Evolutionary conservation across 2,113 vertebrate species (phyloP), one percentile per base, ranked within the genome.

Genomic region (Varanus komodoensis): DNA sequence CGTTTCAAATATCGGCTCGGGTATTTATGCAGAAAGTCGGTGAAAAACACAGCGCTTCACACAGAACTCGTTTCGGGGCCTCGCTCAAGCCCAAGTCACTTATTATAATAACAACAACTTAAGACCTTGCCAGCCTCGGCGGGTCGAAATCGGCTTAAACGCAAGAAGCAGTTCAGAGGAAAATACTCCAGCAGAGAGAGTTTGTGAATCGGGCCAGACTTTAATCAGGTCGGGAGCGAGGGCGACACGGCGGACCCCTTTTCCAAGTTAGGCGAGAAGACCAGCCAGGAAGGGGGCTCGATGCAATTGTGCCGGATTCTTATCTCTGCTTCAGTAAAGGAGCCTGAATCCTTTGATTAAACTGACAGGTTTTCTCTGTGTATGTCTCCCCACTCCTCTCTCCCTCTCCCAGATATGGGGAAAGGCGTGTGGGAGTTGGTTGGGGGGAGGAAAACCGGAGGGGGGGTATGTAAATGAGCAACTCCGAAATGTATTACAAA

Each of bases 391-490:
- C 38, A 44, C 21, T 19, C 14, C 68, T 12, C 19, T 14, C 3
- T 2, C 27, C 17, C 8, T n/a, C 14, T 52, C 27, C 94, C 93
- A 93, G 93, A 95, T 93, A 91, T 91, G 85, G 92, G 90, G 90
- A 95, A 95, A 95, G 94, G 92, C 94, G 93, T 95, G 90, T 71
- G 87, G 93, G 95, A 90, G 92, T 87, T 87, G 44, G 68, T 86
- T 84, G 90, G 92, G 74, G 78, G 80, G 81, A 88, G 75, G 50
- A 78, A 89, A 92, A 89, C 89, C 87, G 89, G 93, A 92, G 32
- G 97, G 96, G 97, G 95, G 95, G 97, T 97, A 98, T 97, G 97
- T 95, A 97, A 97, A 97, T 97, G 94, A 97, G 96, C 91, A 96
- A 96, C 97, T 97, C 95, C 32, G 50, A 97, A 97, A 97, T 95